Evolutionary conservation across 1,140 invertebrate genomes (phyloP).

Genomic region (Liolophura sinensis): DNA sequence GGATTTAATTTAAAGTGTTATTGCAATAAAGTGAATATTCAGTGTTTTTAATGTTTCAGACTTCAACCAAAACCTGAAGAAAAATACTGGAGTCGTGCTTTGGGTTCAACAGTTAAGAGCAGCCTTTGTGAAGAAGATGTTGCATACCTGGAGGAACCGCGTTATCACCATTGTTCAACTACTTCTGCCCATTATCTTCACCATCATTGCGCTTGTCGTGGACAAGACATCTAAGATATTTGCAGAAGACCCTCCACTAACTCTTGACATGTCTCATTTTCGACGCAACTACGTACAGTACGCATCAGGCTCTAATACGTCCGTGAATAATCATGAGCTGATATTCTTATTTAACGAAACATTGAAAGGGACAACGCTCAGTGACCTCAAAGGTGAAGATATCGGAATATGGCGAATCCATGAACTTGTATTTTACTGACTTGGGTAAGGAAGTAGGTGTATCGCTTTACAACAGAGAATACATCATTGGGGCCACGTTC

Average conservation of each 20-base stretch:
- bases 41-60: too few species aligned
- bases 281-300: too few species aligned
- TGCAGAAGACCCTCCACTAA: conserved; percentile 11
- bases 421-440: conserved; percentile 10
- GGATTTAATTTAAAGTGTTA: too few species aligned
- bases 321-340: conserved; percentile 1
- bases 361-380: background rate
- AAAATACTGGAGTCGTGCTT: too few species aligned
- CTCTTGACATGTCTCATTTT: conserved; percentile 10
- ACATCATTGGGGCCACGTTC: conserved; percentile 12
- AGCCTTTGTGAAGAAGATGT: conserved; percentile 22
- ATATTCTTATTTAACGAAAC: background rate
- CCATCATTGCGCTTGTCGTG: conserved; percentile 11
- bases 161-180: conserved; percentile 14
- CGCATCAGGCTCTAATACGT: conserved; percentile 1
- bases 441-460: conserved; percentile 8
- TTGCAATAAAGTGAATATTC: too few species aligned
- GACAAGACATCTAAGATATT: background rate
- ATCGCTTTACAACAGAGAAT: conserved; percentile 12
- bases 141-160: conserved; percentile 16
- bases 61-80: too few species aligned
- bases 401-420: background rate
- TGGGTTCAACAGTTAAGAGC: too few species aligned
- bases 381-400: background rate
- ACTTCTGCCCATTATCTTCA: conserved; percentile 18